Conservation (phyloP, 2,113 vertebrate genomes). For the Serilophus lunatus region DNA sequence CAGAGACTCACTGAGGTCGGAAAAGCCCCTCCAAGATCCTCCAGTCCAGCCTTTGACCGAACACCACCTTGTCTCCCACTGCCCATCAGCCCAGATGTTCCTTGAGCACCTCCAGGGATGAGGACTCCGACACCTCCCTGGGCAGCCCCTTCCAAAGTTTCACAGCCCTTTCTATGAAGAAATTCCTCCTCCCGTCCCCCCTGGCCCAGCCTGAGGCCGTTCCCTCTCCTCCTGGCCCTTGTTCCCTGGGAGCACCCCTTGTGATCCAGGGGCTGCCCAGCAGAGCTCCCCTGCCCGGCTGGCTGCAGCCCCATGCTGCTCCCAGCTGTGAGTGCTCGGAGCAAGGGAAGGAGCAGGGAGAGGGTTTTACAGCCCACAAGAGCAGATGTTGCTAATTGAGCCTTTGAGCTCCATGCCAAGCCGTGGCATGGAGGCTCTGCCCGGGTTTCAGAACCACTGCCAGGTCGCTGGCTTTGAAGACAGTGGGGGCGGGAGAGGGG, state of each 20-base stretch:
- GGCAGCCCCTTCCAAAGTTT: background rate
- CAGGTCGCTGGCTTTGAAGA: conserved; percentile 51
- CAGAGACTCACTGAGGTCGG: background rate
- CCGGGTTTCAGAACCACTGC: conserved; percentile 45
- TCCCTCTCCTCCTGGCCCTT: background rate
- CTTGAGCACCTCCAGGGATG: background rate
- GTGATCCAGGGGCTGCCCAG: background rate
- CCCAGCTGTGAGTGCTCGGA: conserved; percentile 24
- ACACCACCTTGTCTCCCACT: background rate
- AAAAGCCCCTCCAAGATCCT: background rate
- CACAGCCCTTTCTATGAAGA: background rate
- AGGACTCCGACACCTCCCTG: background rate
- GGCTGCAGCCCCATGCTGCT: conserved; percentile 39
- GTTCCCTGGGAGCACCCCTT: background rate
- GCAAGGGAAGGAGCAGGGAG: background rate
- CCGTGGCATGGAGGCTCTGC: conserved; percentile 46
- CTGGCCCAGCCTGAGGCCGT: fast-evolving
- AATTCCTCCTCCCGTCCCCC: background rate
- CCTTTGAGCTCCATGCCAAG: conserved; percentile 57
- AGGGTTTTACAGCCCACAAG: conserved; percentile 16
- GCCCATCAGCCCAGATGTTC: background rate
- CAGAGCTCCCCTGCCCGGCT: background rate
- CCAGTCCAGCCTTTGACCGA: background rate
- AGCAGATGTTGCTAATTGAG: conserved; percentile 62
- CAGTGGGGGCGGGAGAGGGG: background rate